phyloP scores from a whole-genome alignment of 2,797 vertebrate species.

The Sebastiscus albofasciatus region DNA sequence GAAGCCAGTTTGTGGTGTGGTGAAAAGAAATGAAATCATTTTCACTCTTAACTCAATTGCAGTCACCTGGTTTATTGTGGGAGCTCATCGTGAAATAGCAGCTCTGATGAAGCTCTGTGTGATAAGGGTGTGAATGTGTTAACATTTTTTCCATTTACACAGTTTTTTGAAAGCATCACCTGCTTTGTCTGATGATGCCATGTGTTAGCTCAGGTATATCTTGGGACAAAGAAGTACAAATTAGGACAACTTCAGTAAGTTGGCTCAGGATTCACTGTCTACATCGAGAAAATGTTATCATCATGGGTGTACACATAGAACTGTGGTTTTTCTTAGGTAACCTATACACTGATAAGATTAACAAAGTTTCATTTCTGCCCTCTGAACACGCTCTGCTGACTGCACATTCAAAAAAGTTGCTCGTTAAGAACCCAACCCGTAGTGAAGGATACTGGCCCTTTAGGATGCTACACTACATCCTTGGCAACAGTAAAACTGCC shows the following conservation, averaged over 20 bases:
- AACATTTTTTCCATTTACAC: neutral
- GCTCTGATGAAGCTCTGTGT: neutral
- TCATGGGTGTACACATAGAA: neutral
- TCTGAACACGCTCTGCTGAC: conserved; percentile 58
- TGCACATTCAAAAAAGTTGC: conserved; percentile 44
- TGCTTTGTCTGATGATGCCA: neutral
- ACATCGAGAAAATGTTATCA: conserved; percentile 1
- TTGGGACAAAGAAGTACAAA: neutral
- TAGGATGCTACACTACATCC: conserved; percentile 49
- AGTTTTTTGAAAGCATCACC: neutral
- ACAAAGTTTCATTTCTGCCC: conserved; percentile 34
- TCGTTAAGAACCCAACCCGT: conserved; percentile 58
- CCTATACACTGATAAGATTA: conserved; percentile 29
- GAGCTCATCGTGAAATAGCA: neutral
- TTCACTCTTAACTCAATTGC: neutral
- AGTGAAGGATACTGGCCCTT: conserved; percentile 26
- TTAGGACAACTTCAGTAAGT: neutral
- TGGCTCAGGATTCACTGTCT: neutral
- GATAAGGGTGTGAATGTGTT: neutral
- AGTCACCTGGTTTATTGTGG: neutral
- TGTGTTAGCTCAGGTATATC: neutral
- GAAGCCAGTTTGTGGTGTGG: neutral
- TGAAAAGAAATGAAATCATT: neutral
- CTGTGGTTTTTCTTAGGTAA: conserved; percentile 28
- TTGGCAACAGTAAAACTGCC: conserved; percentile 64